Conservation (phyloP, 53 echinoderm and acorn worm species). For the Arbacia lixula region DNA sequence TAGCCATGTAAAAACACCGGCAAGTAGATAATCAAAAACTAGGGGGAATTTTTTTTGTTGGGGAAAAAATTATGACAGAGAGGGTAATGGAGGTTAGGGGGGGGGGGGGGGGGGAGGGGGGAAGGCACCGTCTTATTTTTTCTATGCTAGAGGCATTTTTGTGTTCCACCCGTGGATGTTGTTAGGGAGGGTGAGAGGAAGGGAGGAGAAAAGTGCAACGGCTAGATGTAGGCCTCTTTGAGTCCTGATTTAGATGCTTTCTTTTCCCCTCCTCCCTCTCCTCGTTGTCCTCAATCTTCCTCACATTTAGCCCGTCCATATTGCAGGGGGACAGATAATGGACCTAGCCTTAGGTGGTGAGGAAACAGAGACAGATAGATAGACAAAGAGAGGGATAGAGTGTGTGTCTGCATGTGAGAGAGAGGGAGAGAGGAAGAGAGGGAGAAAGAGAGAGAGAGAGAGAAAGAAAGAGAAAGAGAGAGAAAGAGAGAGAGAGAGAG, state of each 20-base stretch:
- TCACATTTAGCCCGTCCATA: neutral
- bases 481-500: neutral
- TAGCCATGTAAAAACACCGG: slow-evolving; percentile 26
- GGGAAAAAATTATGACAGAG: too few species aligned
- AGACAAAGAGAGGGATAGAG: too few species aligned
- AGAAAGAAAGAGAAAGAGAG: neutral
- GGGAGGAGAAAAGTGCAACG: slow-evolving; percentile 36
- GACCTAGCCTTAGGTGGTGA: slow-evolving; percentile 11
- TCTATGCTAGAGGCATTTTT: neutral
- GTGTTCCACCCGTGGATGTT: slow-evolving; percentile 15
- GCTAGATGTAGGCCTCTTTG: slow-evolving; percentile 5
- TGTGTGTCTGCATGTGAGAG: neutral
- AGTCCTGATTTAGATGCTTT: slow-evolving; percentile 27
- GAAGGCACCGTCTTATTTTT: slow-evolving; percentile 8
- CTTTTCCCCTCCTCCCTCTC: neutral
- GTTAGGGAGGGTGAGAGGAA: slow-evolving; percentile 19
- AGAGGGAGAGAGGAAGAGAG: neutral
- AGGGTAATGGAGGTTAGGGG: too few species aligned
- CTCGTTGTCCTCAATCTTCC: slow-evolving; percentile 9
- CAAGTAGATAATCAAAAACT: slow-evolving; percentile 7
- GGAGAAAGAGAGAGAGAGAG: neutral
- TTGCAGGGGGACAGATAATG: slow-evolving; percentile 25
- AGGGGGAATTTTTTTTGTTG: too few species aligned
- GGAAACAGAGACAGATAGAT: neutral
- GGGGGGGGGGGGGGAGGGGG: slow-evolving; percentile 8